phyloP scores from a whole-genome alignment of 2,797 vertebrate species.

The Diplodus puntazzo region DNA sequence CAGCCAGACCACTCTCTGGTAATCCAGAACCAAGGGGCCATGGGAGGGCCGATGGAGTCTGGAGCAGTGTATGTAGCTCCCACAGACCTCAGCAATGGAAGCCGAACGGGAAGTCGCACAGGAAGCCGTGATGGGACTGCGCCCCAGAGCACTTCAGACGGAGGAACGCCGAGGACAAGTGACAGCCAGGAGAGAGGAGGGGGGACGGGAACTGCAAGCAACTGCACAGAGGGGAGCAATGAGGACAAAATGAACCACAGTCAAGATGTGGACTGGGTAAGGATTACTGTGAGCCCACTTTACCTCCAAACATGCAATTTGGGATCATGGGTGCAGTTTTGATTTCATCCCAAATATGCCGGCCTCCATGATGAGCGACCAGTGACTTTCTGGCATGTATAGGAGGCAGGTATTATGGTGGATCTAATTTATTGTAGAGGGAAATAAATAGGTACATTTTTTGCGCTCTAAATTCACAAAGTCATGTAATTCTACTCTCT shows the following conservation, averaged over 20 bases:
- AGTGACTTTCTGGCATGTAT: background rate
- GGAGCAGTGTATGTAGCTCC: slow-evolving; percentile 85
- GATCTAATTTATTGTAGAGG: background rate
- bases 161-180: slow-evolving; percentile 80
- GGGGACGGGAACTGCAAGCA: slow-evolving; percentile 68
- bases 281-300: slow-evolving; percentile 15
- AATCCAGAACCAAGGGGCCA: slow-evolving; percentile 87
- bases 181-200: slow-evolving; percentile 80
- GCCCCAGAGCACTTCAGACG: slow-evolving; percentile 79
- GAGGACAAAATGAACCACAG: slow-evolving; percentile 76
- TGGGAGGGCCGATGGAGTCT: slow-evolving; percentile 83
- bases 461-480: background rate
- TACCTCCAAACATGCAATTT: background rate
- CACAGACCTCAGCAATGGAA: slow-evolving; percentile 81
- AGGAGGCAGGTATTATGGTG: background rate
- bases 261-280: slow-evolving; percentile 82
- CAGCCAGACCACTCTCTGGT: slow-evolving; percentile 86
- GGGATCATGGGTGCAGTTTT: background rate
- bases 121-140: slow-evolving; percentile 81
- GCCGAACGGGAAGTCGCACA: slow-evolving; percentile 81
- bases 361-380: background rate
- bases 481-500: background rate
- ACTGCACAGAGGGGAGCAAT: slow-evolving; percentile 78
- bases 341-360: slow-evolving; percentile 2
- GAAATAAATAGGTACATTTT: background rate